A percentile compares a stretch with the other conserved stretches of the same genome.
Conservation (phyloP, 2,113 vertebrate genomes). For the Phodopus roborovskii region DNA sequence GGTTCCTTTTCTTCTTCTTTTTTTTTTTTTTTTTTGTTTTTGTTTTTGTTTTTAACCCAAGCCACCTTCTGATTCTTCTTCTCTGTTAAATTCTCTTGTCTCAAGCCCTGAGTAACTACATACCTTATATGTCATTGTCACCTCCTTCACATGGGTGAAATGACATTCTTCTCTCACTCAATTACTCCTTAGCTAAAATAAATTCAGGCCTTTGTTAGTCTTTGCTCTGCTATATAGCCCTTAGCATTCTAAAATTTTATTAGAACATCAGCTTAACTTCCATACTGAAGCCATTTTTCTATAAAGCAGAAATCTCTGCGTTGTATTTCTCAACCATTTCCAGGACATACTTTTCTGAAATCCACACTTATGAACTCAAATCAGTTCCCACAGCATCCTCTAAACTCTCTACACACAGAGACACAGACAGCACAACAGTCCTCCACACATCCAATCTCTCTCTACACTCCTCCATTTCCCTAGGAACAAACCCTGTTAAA, state of each 20-base stretch:
- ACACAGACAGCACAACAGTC: neutral
- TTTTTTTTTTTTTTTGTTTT: too few relatives aligned
- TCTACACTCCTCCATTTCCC: neutral
- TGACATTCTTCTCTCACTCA: neutral
- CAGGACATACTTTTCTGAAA: neutral
- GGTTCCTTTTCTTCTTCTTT: neutral
- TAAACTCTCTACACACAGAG: neutral
- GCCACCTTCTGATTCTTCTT: neutral
- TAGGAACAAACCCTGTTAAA: neutral
- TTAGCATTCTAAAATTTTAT: conserved; percentile 25
- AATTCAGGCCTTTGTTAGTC: neutral
- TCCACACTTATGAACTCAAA: neutral
- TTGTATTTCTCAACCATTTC: neutral
- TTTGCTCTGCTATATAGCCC: neutral
- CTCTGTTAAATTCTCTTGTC: neutral
- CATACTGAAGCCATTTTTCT: neutral
- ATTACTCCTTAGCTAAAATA: conserved; percentile 18
- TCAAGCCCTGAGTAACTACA: neutral
- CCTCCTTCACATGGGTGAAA: neutral
- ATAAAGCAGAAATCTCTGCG: neutral
- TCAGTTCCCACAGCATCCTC: neutral
- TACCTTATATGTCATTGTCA: neutral
- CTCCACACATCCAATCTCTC: neutral
- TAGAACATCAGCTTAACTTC: conserved; percentile 9
- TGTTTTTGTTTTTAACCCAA: neutral